phyloP scores from a whole-genome alignment of 1,140 invertebrate species.

The Maniola jurtina region DNA sequence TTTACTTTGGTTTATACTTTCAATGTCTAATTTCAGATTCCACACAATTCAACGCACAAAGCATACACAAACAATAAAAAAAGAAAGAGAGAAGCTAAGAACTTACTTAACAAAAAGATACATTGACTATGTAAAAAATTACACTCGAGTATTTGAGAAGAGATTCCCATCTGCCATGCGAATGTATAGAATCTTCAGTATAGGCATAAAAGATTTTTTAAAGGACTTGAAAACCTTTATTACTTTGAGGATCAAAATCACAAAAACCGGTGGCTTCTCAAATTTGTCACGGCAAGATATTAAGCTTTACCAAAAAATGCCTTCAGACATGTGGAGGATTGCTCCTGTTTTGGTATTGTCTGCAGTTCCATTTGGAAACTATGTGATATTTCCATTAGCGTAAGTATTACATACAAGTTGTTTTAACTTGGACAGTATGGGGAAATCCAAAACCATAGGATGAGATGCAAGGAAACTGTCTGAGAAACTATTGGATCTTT shows the following conservation, averaged over 20 bases:
- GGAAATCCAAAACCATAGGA: no score
- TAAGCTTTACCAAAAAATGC: constrained; percentile 88
- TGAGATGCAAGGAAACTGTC: no score
- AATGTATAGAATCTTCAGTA: constrained; percentile 87
- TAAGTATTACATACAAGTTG: constrained; percentile 75
- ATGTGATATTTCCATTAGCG: constrained; percentile 91
- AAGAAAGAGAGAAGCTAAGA: constrained; percentile 64
- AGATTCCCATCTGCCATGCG: constrained; percentile 88
- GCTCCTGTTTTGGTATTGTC: constrained; percentile 88
- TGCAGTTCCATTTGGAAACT: constrained; percentile 91
- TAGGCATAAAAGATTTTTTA: constrained; percentile 88
- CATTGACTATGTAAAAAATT: constrained; percentile 69
- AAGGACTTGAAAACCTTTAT: constrained; percentile 85
- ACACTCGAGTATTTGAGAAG: constrained; percentile 57
- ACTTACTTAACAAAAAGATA: constrained; percentile 64
- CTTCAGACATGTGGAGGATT: constrained; percentile 88
- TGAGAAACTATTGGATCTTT: no score
- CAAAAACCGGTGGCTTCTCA: constrained; percentile 76
- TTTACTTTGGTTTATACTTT: no score
- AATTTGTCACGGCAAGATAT: constrained; percentile 84
- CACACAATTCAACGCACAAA: constrained; percentile 43
- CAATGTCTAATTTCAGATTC: constrained; percentile 39
- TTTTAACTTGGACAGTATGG: no score
- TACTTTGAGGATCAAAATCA: constrained; percentile 80
- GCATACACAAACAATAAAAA: constrained; percentile 57